Percentiles rank a stretch among this genome's conserved stretches.
Conservation (phyloP, 1,140 invertebrate genomes). For the Bursaphelenchus mucronatus region DNA sequence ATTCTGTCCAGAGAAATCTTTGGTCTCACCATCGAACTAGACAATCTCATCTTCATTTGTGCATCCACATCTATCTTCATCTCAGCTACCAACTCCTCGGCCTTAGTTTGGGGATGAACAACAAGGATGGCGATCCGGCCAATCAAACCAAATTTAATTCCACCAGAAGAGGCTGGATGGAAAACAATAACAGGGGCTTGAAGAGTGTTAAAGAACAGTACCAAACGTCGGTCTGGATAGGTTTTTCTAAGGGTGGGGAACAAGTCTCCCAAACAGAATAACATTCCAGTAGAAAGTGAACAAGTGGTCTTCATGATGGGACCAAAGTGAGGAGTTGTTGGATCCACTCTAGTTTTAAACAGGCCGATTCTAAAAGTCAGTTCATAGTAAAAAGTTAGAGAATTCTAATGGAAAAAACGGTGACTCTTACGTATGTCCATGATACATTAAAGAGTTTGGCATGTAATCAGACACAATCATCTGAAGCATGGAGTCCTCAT, state of each 20-base stretch:
- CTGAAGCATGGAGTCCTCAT: constrained; percentile 56
- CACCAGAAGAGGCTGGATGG: constrained; percentile 36
- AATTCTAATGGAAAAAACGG: neutral
- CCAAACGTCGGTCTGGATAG: constrained; percentile 42
- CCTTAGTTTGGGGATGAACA: constrained; percentile 20
- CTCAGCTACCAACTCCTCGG: constrained; percentile 45
- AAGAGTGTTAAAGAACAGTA: constrained; percentile 40
- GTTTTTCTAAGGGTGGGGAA: constrained; percentile 51
- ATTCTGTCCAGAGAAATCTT: constrained; percentile 54
- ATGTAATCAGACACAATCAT: constrained; percentile 58
- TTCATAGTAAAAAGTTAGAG: constrained; percentile 8
- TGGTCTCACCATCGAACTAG: constrained; percentile 49
- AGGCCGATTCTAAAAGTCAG: constrained; percentile 43
- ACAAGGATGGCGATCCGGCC: constrained; percentile 52
- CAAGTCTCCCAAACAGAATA: constrained; percentile 58
- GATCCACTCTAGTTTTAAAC: constrained; percentile 57
- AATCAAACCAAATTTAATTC: constrained; percentile 50
- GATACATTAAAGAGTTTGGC: constrained; percentile 56
- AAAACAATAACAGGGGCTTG: constrained; percentile 52
- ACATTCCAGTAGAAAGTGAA: constrained; percentile 43
- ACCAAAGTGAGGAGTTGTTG: constrained; percentile 58
- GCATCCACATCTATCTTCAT: constrained; percentile 51
- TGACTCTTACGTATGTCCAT: constrained; percentile 48
- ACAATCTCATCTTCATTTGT: constrained; percentile 54
- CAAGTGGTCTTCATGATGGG: constrained; percentile 56